Conservation (phyloP, 2,888 invertebrate species). For the Papilio protenor region DNA sequence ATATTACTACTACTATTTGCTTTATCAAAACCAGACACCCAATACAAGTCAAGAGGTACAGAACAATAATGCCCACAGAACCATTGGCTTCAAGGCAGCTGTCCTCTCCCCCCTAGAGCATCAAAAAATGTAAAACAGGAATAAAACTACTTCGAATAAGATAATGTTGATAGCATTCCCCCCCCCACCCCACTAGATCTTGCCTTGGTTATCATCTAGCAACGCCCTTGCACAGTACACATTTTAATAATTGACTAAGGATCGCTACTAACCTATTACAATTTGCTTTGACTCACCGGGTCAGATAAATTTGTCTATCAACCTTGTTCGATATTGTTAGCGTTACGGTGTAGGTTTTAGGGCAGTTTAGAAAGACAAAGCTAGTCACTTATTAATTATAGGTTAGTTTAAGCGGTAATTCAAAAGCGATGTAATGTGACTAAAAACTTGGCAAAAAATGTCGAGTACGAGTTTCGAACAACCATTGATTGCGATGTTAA, state of each 20-base stretch:
- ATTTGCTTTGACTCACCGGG: background rate
- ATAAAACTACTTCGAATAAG: no score
- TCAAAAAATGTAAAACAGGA: no score
- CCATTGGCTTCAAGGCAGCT: no score
- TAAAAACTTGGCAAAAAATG: constrained; percentile 27
- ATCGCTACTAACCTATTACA: background rate
- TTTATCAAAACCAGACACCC: no score
- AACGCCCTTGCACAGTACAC: background rate
- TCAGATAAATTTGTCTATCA: background rate
- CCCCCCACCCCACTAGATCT: no score
- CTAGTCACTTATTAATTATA: constrained; percentile 42
- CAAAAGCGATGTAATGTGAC: constrained; percentile 29
- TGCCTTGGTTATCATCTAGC: no score
- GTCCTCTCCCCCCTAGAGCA: no score
- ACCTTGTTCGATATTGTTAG: constrained; percentile 24
- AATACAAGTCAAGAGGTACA: no score
- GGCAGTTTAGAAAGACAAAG: constrained; percentile 34
- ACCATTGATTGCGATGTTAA: background rate
- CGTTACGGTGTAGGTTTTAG: constrained; percentile 24
- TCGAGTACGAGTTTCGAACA: background rate
- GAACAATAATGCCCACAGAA: no score
- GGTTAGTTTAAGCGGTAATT: constrained; percentile 29
- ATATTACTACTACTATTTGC: background rate
- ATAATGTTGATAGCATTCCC: no score
- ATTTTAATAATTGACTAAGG: background rate